phyloP scores from a whole-genome alignment of 2,797 vertebrate genomes.

The Sorex maritimensis region DNA sequence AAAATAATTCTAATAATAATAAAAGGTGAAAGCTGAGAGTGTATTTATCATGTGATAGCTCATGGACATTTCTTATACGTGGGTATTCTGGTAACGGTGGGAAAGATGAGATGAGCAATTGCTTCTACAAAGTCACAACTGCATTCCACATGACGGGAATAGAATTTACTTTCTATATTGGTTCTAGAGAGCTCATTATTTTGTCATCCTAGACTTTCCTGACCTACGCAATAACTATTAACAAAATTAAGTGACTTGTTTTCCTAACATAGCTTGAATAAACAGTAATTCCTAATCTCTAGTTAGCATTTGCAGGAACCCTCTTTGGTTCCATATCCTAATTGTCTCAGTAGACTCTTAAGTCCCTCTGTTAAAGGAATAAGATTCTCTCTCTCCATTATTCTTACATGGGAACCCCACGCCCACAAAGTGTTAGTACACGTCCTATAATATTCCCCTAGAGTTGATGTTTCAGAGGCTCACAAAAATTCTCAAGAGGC shows the following conservation, averaged over 20 bases:
- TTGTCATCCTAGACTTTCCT: conserved; percentile 18
- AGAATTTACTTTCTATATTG: conserved; percentile 16
- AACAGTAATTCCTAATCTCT: background rate
- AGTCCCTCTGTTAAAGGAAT: conserved; percentile 28
- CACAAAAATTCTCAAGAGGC: background rate
- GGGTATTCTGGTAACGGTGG: background rate
- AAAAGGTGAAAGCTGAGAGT: background rate
- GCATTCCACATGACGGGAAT: conserved; percentile 1
- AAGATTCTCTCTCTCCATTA: conserved; percentile 6
- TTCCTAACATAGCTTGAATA: conserved; percentile 42
- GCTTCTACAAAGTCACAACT: background rate
- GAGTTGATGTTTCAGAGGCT: background rate
- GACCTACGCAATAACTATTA: background rate
- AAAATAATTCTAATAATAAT: too few species aligned
- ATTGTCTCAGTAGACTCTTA: background rate
- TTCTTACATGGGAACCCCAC: conserved; percentile 15
- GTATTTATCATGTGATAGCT: conserved; percentile 30
- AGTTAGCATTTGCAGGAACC: conserved; percentile 8
- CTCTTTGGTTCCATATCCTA: conserved; percentile 11
- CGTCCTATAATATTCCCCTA: background rate
- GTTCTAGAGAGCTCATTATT: conserved; percentile 20
- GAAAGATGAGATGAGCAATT: conserved; percentile 28
- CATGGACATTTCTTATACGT: background rate
- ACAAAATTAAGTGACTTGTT: background rate
- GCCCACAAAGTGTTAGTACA: conserved; percentile 2